A percentile compares a stretch with the other conserved stretches of the same genome.
These are phyloP conservation scores for Pipistrellus kuhlii DNA, from an alignment of 2,797 vertebrate species.

Conservation along the genomic window DNA sequence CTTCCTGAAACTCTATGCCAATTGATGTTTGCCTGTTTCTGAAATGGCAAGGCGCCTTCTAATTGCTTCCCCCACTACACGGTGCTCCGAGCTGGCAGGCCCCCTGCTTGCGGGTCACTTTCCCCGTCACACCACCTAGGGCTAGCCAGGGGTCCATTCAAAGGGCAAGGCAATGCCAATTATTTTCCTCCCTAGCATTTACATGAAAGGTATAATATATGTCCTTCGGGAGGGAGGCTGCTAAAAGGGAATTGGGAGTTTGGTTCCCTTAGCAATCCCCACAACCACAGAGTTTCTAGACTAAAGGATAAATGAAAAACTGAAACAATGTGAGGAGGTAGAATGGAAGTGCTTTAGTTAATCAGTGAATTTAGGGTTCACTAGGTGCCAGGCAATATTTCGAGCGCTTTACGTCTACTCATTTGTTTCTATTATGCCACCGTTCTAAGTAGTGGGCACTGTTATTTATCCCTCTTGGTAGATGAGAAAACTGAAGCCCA, in stretches of 20 bases:
- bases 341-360: not conserved
- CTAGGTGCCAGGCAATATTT: not conserved
- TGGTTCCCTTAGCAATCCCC: constrained; percentile 44
- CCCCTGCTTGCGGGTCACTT: constrained; percentile 65
- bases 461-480: not conserved
- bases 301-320: not conserved
- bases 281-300: not conserved
- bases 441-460: not conserved
- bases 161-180: constrained; percentile 71
- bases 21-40: constrained; percentile 54
- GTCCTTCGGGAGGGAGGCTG: constrained; percentile 52
- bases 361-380: not conserved
- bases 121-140: constrained; percentile 77
- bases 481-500: not conserved
- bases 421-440: not conserved
- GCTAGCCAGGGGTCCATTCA: constrained; percentile 76
- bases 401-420: not conserved
- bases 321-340: not conserved
- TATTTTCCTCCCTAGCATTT: constrained; percentile 79
- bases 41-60: constrained; percentile 71
- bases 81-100: constrained; percentile 57
- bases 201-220: constrained; percentile 76
- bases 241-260: constrained; percentile 32
- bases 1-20: constrained; percentile 74
- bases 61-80: constrained; percentile 40